Conservation (phyloP, 2,113 vertebrate species). For the Python bivittatus region DNA sequence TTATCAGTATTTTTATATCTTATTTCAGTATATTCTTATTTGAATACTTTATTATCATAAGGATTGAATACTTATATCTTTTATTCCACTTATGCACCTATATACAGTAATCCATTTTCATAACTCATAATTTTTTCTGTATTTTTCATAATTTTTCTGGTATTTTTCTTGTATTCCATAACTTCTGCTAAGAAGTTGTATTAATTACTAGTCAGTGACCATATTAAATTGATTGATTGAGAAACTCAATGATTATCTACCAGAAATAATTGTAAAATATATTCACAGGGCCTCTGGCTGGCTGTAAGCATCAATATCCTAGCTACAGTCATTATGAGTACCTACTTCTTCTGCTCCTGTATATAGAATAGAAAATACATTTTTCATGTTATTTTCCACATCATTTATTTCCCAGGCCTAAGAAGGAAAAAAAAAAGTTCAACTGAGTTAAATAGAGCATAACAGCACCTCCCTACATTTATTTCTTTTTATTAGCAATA, state of each 20-base stretch:
- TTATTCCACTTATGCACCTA: not conserved
- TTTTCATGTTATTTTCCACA: not conserved
- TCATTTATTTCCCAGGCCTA: not conserved
- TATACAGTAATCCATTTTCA: not conserved
- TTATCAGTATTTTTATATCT: not conserved
- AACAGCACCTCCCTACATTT: not conserved
- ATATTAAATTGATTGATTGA: not conserved
- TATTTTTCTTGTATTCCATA: not conserved
- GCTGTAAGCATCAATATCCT: not conserved
- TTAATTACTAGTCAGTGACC: not conserved
- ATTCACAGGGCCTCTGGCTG: not conserved
- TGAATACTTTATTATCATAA: not conserved
- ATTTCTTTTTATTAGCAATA: not conserved
- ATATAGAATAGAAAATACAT: not conserved
- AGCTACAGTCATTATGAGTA: not conserved
- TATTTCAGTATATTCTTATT: not conserved
- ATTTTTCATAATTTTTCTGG: not conserved
- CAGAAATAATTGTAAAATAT: not conserved
- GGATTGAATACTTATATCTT: not conserved
- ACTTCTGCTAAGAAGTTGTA: not conserved
- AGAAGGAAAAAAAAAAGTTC: not conserved
- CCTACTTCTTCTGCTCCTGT: not conserved
- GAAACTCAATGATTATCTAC: not conserved
- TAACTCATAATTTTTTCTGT: not conserved
- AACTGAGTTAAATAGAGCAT: not conserved